Base-by-base conservation (phyloP, 2,888 invertebrate genomes). In the Galeopsomyia nigrocyanea region DNA sequence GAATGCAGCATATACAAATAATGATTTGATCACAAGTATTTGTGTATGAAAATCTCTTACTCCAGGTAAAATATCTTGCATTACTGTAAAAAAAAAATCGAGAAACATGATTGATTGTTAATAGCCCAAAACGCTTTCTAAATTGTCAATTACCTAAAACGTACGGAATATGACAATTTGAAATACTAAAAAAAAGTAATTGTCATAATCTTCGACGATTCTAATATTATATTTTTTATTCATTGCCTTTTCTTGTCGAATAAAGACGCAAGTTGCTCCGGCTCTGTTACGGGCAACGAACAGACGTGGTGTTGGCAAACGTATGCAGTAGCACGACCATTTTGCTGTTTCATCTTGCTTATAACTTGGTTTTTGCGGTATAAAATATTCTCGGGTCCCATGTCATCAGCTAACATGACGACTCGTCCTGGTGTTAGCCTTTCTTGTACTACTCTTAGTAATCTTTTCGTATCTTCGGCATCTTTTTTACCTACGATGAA, bases 251-350 rank as follows among this genome's bases (percentile, higher is more conserved):
- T 66, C 49, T 64, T 56, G n/a, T 90, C 90, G 13, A 94, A 87
- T 21, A 92, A 85, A 21, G 86, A 87, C 71, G 89, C 90, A 13
- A 94, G 88, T 68, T 92, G 90, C 17, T 89, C 88, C 0, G 91
- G 90, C 66, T 91, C 90, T 0, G 91, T 92, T 60, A 94, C 92
- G 2, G 95, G 95, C 67, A 94, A 87, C 6, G 92, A 91, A 84
- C 95, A 95, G 1, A 92, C 88, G 83, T 90, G 92, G 79, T 93
- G 91, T 7, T 92, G 89, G 83, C 95, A 95, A n/a, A 95, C 93
- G 84, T 92, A 94, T 22, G 92, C 94, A 0, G 92, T 91, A 0
- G 94, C 90, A 67, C 89, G 89, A 26, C 91, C 92, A 31, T 90
- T 89, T 0, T 89, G 84, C 5, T 89, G 87, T 62, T 88, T 87